Evolutionary conservation across 1,140 invertebrate genomes (phyloP).

Genomic region (Propsilocerus akamusi): DNA sequence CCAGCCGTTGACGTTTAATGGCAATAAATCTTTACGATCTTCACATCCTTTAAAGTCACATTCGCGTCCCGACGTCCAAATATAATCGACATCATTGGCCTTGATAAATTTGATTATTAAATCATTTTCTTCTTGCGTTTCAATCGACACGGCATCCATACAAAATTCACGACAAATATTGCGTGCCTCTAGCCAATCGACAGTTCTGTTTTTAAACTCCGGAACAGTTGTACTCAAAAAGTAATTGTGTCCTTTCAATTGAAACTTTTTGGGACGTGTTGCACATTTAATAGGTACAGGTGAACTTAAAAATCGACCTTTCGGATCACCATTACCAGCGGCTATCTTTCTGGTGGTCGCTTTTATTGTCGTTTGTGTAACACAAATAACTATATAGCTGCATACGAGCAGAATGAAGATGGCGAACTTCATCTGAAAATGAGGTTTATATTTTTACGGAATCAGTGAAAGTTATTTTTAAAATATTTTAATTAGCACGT

Average conservation of each 20-base stretch:
- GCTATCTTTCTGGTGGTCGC: constrained; percentile 9
- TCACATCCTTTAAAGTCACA: constrained; percentile 85
- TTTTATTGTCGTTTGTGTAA: constrained; percentile 10
- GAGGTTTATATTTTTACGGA: too few relatives aligned
- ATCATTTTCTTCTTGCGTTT: constrained; percentile 77
- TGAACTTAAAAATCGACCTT: constrained; percentile 57
- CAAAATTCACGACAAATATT: constrained; percentile 81
- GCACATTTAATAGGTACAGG: constrained; percentile 62
- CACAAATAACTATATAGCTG: constrained; percentile 22
- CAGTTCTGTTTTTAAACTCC: constrained; percentile 50
- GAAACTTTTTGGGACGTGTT: constrained; percentile 79
- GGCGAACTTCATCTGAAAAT: constrained; percentile 22
- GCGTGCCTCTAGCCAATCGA: constrained; percentile 78
- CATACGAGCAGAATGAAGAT: constrained; percentile 18
- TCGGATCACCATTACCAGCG: constrained; percentile 21
- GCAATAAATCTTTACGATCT: constrained; percentile 64
- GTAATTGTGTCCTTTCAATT: constrained; percentile 69
- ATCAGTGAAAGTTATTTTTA: too few relatives aligned
- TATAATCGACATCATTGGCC: constrained; percentile 73
- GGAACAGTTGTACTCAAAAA: constrained; percentile 73
- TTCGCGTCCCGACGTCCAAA: constrained; percentile 76
- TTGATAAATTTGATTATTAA: constrained; percentile 70
- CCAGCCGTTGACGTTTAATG: constrained; percentile 70
- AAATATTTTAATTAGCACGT: too few relatives aligned
- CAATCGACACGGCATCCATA: constrained; percentile 77